Percentiles rank a stretch among this genome's conserved stretches.
Evolutionary conservation across 2,888 invertebrate species (phyloP).

Genomic region (Drosophila quinaria): DNA sequence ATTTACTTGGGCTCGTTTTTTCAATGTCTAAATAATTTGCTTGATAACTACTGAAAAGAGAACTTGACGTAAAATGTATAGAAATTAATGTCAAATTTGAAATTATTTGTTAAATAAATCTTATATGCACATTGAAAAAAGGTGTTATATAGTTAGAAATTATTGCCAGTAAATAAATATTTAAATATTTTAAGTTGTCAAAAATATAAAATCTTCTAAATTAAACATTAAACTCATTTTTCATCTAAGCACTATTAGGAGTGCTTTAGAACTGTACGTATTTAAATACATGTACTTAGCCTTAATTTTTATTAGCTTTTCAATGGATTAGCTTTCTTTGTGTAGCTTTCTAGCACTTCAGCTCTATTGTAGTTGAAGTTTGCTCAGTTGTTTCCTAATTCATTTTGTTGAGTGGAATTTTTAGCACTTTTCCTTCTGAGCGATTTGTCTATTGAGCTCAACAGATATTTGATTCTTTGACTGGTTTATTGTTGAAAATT

Average conservation of each 20-base stretch:
- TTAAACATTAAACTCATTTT: not conserved
- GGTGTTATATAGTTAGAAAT: too few species aligned
- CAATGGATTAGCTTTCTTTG: not conserved
- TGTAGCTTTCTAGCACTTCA: not conserved
- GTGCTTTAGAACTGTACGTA: not conserved
- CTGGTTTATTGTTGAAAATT: slow-evolving; percentile 8
- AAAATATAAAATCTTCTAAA: too few species aligned
- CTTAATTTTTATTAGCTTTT: not conserved
- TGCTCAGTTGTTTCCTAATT: not conserved
- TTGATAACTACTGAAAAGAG: too few species aligned
- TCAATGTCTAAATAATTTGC: too few species aligned
- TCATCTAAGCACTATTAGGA: not conserved
- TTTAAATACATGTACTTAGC: not conserved
- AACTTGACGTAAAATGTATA: too few species aligned
- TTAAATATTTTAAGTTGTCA: too few species aligned
- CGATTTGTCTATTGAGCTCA: not conserved
- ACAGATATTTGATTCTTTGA: not conserved
- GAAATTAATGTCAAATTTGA: too few species aligned
- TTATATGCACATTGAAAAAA: too few species aligned
- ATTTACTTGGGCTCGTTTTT: too few species aligned
- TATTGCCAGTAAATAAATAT: too few species aligned
- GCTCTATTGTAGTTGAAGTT: not conserved
- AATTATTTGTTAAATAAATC: too few species aligned
- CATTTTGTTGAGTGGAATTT: slow-evolving; percentile 8
- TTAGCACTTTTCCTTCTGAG: not conserved